Base-by-base conservation (phyloP, 2,113 vertebrate species). In the Cynopterus brachyotis region DNA sequence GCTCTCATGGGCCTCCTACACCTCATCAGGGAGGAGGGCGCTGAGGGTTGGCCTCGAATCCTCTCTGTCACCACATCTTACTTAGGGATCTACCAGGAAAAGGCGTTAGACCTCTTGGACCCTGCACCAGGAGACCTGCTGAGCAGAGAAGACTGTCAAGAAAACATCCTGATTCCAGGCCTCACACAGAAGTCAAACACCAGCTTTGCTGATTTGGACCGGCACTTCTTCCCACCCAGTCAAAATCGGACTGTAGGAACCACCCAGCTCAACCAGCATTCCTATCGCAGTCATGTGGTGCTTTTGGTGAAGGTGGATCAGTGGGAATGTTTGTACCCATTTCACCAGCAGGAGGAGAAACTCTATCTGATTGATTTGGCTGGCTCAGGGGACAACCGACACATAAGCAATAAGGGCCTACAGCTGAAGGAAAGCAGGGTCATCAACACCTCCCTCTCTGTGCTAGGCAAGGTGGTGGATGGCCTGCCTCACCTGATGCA, bases 61-160 rank as follows among this genome's bases (percentile, higher is more conserved):
- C 99, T 99, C 90, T 98, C 98, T 3, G 97, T 99, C 53, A 98
- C 97, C 86, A 99, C 99, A 99, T 99, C 99, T 3, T 99, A 99
- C 95, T 97, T 99, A 95, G 99, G 99, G 97, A 99, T 99, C 78
- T 99, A 99, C 97, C 99, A 99, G 95, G 99, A 99, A 97, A 99
- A 99, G 99, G 99, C 99, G 12, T 97, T 99, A 50, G 99, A 99
- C 96, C 99, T 99, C 70, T 94, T 99, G 32, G 99, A 98, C 0
- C 98, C 99, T 8, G 91, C 97, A 30, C 98, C 98, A 10, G 99
- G 98, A 90, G 99, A 99, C 97, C 98, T 99, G 76, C 99, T 99
- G 0, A 99, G 99, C 97, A 97, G 99, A 57, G 99, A 99, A 96
- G 99, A 99, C 97, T 99, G 98, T 73, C 98, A 99, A 94, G 98